Evolutionary conservation across 2,797 vertebrate genomes (phyloP).

Genomic region (Gadopsis marmoratus): DNA sequence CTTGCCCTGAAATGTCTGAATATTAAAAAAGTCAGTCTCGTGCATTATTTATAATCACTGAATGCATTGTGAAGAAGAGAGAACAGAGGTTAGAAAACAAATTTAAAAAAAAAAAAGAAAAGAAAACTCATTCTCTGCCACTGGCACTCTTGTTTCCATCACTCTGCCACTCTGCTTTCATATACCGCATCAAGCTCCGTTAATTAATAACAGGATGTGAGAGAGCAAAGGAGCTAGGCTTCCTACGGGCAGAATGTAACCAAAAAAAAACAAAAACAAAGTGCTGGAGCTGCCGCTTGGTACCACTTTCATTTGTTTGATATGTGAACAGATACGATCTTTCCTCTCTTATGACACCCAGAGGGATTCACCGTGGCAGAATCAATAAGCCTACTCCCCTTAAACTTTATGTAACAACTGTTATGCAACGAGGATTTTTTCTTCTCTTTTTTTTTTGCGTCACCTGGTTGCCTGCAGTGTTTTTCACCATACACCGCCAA

Average conservation of each 20-base stretch:
- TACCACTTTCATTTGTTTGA: slow-evolving; percentile 42
- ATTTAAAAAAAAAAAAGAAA: not conserved
- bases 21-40: slow-evolving; percentile 70
- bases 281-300: slow-evolving; percentile 41
- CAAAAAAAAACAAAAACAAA: not conserved
- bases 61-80: slow-evolving; percentile 48
- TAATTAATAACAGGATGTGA: slow-evolving; percentile 63
- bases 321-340: slow-evolving; percentile 33
- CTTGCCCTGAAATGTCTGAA: slow-evolving; percentile 77
- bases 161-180: slow-evolving; percentile 56
- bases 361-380: slow-evolving; percentile 39
- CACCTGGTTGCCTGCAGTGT: not conserved
- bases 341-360: slow-evolving; percentile 9
- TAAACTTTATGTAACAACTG: slow-evolving; percentile 37
- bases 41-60: slow-evolving; percentile 78
- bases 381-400: slow-evolving; percentile 46
- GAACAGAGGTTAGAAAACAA: slow-evolving; percentile 30
- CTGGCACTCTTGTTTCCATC: slow-evolving; percentile 56
- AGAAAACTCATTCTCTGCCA: slow-evolving; percentile 47
- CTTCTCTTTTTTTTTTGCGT: not conserved
- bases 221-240: slow-evolving; percentile 9
- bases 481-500: not conserved
- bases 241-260: slow-evolving; percentile 46
- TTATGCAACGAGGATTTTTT: slow-evolving; percentile 30
- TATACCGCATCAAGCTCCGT: slow-evolving; percentile 43